Evolutionary conservation across 1,140 invertebrate species (phyloP).

Genomic region (Papilio glaucus): DNA sequence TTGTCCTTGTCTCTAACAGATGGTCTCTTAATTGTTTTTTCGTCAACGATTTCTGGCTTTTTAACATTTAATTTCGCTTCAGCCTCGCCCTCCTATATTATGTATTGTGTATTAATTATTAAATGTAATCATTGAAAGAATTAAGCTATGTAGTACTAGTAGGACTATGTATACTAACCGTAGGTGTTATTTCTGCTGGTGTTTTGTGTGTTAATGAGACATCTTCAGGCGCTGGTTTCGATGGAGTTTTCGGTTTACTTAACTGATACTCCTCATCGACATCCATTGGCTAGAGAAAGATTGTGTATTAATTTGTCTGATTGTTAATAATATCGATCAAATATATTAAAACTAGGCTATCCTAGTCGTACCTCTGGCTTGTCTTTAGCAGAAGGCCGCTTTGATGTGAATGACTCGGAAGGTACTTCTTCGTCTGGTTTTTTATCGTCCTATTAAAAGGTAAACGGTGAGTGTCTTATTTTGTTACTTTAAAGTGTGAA

Average conservation of each 20-base stretch:
- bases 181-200: slow-evolving; percentile 74
- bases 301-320: slow-evolving; percentile 35
- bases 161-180: slow-evolving; percentile 63
- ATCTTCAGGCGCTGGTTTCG: slow-evolving; percentile 74
- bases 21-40: slow-evolving; percentile 75
- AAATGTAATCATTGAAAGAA: background rate
- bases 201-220: slow-evolving; percentile 79
- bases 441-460: slow-evolving; percentile 70
- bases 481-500: slow-evolving; percentile 24
- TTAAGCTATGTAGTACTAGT: background rate
- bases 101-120: slow-evolving; percentile 12
- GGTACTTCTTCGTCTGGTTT: slow-evolving; percentile 68
- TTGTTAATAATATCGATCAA: slow-evolving; percentile 30
- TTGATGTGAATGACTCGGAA: slow-evolving; percentile 66
- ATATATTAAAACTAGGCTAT: background rate
- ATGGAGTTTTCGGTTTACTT: slow-evolving; percentile 67
- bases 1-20: slow-evolving; percentile 63
- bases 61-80: slow-evolving; percentile 76
- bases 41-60: slow-evolving; percentile 78
- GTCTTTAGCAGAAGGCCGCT: slow-evolving; percentile 70
- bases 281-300: slow-evolving; percentile 74
- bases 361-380: slow-evolving; percentile 70
- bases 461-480: slow-evolving; percentile 39
- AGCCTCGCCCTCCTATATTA: slow-evolving; percentile 69
- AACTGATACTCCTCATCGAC: slow-evolving; percentile 73